Evolutionary conservation across 2,113 vertebrate species (phyloP), one percentile per base, ranked within the genome.

Genomic region (Arvicanthis niloticus): DNA sequence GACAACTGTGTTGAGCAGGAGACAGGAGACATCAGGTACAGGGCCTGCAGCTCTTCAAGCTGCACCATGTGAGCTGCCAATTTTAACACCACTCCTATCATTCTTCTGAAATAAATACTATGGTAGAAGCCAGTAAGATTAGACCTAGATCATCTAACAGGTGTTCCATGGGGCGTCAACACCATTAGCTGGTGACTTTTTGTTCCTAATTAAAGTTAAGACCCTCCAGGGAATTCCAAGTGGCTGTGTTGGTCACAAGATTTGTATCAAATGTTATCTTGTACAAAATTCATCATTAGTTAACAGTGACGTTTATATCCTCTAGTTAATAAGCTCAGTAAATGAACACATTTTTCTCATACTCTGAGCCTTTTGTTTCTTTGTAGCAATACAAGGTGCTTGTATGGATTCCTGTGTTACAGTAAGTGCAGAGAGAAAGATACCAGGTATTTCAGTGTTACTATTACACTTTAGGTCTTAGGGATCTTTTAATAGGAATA

Each of bases 181-280:
- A 67, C 60, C 82, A 87, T 13, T 40, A 73, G 73, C 34, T 34
- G 72, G 67, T 81, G 40, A n/a, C 45, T 82, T 82, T 82, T 40
- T 42, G 40, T 73, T 62, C 87, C 29, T 92, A 65, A 91, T n/a
- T 48, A 89, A 91, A 94, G 26, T 53, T 75, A 88, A 88, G 22
- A 22, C 51, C 51, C n/a, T 75, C 34, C 15, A 78, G 22, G 58
- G 56, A 34, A 75, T 92, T 84, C 45, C 48, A 53, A 73, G 45
- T 75, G 29, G 37, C 62, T 29, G 29, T 31, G 3, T n/a, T 87
- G 76, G 48, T 68, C 16, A 58, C 15, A 24, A 53, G 10, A 68
- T 22, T 73, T 95, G 48, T 89, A 78, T 88, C 40, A 76, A 84
- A 91, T 53, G 11, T 56, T 24, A 42, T 70, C n/a, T 51, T 19